Percentiles rank a stretch among this genome's conserved stretches.
phyloP scores from a whole-genome alignment of 1,140 invertebrate genomes.

The Ctenoplectra terminalis region DNA sequence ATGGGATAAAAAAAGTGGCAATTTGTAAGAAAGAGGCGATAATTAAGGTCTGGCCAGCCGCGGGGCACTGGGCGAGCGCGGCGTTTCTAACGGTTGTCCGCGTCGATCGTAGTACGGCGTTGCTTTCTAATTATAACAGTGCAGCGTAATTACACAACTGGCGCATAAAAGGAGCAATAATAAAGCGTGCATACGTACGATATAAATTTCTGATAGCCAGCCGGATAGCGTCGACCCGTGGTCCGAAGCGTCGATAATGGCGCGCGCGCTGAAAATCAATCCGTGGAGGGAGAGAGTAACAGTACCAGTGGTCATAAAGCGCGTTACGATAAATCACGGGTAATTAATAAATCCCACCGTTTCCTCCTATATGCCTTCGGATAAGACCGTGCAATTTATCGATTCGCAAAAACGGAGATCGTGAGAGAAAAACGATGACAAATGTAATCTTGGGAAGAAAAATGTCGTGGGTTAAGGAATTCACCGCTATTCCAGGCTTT shows the following conservation, averaged over 20 bases:
- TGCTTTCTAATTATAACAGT: constrained; percentile 68
- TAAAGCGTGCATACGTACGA: constrained; percentile 39
- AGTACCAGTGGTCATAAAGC: constrained; percentile 45
- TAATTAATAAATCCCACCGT: constrained; percentile 54
- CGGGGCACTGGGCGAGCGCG: constrained; percentile 5
- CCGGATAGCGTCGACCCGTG: constrained; percentile 7
- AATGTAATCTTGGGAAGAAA: background rate
- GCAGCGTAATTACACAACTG: constrained; percentile 59
- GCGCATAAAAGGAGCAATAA: constrained; percentile 63
- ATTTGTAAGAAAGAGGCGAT: constrained; percentile 24
- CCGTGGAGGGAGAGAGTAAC: constrained; percentile 11
- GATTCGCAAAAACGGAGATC: constrained; percentile 16
- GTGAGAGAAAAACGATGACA: background rate
- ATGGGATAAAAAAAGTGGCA: background rate
- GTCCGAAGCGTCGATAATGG: constrained; percentile 32
- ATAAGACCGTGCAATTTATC: constrained; percentile 3
- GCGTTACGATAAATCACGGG: constrained; percentile 51
- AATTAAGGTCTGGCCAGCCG: constrained; percentile 22
- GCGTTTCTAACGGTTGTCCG: constrained; percentile 51
- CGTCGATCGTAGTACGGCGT: constrained; percentile 32
- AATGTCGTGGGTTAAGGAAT: too few relatives aligned
- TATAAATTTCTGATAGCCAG: constrained; percentile 60
- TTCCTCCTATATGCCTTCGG: background rate
- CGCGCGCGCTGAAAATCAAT: constrained; percentile 36
- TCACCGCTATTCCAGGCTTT: too few relatives aligned